Percentiles rank a stretch among this genome's conserved stretches.
Evolutionary conservation across 2,888 invertebrate species (phyloP).

Genomic region (Poecilobothrus nobilitatus): DNA sequence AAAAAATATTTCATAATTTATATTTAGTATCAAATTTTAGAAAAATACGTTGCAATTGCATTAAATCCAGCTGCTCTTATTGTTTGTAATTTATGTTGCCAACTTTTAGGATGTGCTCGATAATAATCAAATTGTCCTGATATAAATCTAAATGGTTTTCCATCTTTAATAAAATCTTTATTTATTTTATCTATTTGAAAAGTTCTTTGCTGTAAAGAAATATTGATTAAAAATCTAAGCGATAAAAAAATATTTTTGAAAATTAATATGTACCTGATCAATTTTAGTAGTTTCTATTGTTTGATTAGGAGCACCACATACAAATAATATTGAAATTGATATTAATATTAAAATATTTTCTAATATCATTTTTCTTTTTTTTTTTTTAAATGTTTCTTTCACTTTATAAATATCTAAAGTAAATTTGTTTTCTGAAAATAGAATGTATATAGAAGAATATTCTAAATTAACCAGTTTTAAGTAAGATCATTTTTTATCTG

Average conservation of each 20-base stretch:
- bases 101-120: slow-evolving; percentile 64
- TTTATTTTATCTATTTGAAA: slow-evolving; percentile 51
- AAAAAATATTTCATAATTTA: no score
- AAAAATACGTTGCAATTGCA: slow-evolving; percentile 70
- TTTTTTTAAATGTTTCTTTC: no score
- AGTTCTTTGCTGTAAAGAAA: slow-evolving; percentile 26
- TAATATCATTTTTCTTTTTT: no score
- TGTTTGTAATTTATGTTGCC: slow-evolving; percentile 64
- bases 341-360: no score
- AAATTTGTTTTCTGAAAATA: no score
- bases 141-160: slow-evolving; percentile 59
- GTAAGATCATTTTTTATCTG: no score
- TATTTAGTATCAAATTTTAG: no score
- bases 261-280: not conserved
- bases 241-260: not conserved
- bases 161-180: slow-evolving; percentile 62
- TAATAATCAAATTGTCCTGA: slow-evolving; percentile 83
- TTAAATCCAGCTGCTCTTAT: slow-evolving; percentile 72
- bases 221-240: no score
- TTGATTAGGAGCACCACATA: not conserved
- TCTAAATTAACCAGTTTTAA: no score
- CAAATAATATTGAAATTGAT: not conserved
- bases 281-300: not conserved
- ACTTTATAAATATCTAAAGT: no score
- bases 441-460: no score